phyloP scores from a whole-genome alignment of 2,113 vertebrate species.

The Psammodynastes pulverulentus region DNA sequence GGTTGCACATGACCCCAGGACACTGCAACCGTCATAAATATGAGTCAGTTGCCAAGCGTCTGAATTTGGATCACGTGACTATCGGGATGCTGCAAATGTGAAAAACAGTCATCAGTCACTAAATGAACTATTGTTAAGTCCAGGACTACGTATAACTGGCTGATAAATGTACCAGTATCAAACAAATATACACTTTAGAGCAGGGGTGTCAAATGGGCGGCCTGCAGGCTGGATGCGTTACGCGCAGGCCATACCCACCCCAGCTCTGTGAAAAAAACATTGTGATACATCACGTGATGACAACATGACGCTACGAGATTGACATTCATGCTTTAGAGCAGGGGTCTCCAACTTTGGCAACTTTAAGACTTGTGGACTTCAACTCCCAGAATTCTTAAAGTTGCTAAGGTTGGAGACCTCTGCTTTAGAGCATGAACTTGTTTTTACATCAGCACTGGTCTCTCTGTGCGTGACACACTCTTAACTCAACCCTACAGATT shows the following conservation, averaged over 20 bases:
- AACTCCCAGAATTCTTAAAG: no score
- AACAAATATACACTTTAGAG: neutral
- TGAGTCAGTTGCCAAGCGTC: neutral
- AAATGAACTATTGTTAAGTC: neutral
- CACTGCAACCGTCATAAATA: neutral
- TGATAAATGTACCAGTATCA: neutral
- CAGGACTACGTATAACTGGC: neutral
- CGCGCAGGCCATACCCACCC: no score
- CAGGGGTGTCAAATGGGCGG: no score
- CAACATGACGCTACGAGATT: no score
- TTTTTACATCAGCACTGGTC: neutral
- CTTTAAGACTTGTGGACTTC: no score
- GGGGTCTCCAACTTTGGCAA: no score
- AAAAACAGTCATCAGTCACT: neutral
- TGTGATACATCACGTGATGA: no score
- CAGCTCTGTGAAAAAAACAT: no score
- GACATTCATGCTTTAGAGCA: no score
- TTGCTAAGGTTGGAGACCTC: no score
- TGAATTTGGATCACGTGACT: neutral
- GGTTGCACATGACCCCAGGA: neutral
- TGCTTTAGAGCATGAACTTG: neutral
- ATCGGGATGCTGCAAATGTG: neutral
- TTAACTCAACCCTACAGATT: neutral
- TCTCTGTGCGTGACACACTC: neutral
- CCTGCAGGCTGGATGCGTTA: no score